phyloP scores from a whole-genome alignment of 1,140 invertebrate genomes.

The Luehdorfia chinensis region DNA sequence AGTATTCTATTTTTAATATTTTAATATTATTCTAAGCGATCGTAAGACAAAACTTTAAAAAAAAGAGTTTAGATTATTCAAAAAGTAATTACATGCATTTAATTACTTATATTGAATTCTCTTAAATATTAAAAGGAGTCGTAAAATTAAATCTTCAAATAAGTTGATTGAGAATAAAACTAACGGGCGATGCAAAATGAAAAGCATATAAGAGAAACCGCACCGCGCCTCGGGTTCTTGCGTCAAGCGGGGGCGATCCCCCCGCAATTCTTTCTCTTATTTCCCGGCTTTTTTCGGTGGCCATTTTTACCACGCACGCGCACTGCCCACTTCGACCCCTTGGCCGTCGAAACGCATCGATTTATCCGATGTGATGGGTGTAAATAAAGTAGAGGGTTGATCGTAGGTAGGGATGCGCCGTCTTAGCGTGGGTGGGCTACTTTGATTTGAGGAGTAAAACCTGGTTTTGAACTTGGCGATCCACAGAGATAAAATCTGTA shows the following conservation, averaged over 20 bases:
- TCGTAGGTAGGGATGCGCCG: slow-evolving; percentile 18
- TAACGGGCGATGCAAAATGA: slow-evolving; percentile 11
- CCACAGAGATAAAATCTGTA: no score
- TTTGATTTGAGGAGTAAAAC: slow-evolving; percentile 13
- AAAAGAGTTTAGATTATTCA: no score
- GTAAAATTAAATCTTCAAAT: no score
- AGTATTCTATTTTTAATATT: no score
- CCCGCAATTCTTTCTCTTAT: slow-evolving; percentile 66
- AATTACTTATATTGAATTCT: no score
- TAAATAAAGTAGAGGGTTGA: slow-evolving; percentile 52
- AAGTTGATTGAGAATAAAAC: no score
- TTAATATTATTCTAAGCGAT: no score
- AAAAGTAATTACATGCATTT: no score
- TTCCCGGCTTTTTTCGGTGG: slow-evolving; percentile 64
- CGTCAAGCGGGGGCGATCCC: slow-evolving; percentile 40
- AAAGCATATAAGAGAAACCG: slow-evolving; percentile 19
- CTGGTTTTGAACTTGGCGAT: background rate
- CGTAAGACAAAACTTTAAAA: no score
- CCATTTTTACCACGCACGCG: slow-evolving; percentile 70
- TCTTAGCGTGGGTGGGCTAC: slow-evolving; percentile 27
- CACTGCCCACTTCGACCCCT: slow-evolving; percentile 26
- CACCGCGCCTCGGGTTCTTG: slow-evolving; percentile 22
- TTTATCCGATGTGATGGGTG: slow-evolving; percentile 45
- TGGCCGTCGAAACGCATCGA: slow-evolving; percentile 51
- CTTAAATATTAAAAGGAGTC: no score